Evolutionary conservation across 2,113 vertebrate genomes (phyloP).

Genomic region (Salminus brasiliensis): DNA sequence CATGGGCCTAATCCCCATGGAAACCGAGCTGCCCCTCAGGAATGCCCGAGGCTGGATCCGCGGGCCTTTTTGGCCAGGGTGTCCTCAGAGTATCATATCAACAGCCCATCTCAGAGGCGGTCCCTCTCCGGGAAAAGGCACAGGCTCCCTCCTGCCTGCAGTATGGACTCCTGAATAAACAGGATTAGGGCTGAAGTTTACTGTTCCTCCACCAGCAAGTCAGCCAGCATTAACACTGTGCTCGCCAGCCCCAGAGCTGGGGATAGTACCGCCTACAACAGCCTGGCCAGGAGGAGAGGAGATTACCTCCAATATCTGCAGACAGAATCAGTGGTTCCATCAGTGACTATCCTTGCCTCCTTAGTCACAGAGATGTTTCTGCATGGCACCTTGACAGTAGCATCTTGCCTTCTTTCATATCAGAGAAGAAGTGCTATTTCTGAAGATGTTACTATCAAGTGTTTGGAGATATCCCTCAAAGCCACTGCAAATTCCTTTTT

Average conservation of each 20-base stretch:
- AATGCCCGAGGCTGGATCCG: slow-evolving; percentile 74
- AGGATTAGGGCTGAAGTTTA: slow-evolving; percentile 47
- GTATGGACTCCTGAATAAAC: slow-evolving; percentile 44
- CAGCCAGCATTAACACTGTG: slow-evolving; percentile 33
- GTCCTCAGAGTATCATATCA: slow-evolving; percentile 67
- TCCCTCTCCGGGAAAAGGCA: slow-evolving; percentile 13
- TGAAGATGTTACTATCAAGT: slow-evolving; percentile 25
- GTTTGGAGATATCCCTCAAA: slow-evolving; percentile 31
- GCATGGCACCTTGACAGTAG: slow-evolving; percentile 2
- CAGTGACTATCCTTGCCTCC: too few species aligned
- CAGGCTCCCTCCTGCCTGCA: slow-evolving; percentile 37
- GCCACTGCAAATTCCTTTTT: slow-evolving; percentile 72
- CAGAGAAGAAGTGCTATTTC: not conserved
- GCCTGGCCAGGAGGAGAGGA: slow-evolving; percentile 41
- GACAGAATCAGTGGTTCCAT: too few species aligned
- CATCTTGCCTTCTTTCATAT: slow-evolving; percentile 9
- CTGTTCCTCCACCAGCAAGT: slow-evolving; percentile 40
- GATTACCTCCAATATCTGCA: slow-evolving; percentile 72
- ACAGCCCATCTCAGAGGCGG: slow-evolving; percentile 35
- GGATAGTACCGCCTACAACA: slow-evolving; percentile 22
- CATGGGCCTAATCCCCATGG: slow-evolving; percentile 65
- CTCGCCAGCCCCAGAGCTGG: slow-evolving; percentile 8
- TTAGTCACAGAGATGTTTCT: slow-evolving; percentile 41
- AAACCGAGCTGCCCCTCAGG: slow-evolving; percentile 73
- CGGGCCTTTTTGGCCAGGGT: slow-evolving; percentile 70